A percentile compares a stretch with the other conserved stretches of the same genome.
Conservation (phyloP, 2,113 vertebrate genomes). For the Triplophysa dalaica region DNA sequence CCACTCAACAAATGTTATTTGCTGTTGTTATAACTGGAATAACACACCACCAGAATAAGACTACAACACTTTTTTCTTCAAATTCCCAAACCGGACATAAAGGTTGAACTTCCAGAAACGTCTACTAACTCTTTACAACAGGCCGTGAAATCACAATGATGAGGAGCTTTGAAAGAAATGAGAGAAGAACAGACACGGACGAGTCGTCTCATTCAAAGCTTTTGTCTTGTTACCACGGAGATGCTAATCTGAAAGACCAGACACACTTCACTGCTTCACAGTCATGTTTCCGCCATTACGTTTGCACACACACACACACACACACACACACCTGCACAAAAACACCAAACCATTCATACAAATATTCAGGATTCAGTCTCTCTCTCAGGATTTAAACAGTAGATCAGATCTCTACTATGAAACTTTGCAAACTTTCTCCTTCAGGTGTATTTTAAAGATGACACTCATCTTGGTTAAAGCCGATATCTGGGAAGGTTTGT, state of each 20-base stretch:
- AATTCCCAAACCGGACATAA: not conserved
- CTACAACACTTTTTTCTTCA: no score
- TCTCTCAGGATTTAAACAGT: no score
- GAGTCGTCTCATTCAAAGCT: not conserved
- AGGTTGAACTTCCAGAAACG: not conserved
- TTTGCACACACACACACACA: not conserved
- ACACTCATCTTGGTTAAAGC: no score
- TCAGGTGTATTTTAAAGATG: no score
- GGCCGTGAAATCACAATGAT: not conserved
- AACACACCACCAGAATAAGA: no score
- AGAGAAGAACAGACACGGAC: not conserved
- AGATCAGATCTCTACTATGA: no score
- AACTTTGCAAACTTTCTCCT: no score
- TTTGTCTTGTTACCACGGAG: conserved; percentile 8
- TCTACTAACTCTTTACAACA: not conserved
- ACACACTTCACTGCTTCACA: conserved; percentile 26
- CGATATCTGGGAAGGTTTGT: no score
- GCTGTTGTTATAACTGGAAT: no score
- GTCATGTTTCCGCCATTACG: conserved; percentile 4
- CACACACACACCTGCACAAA: not conserved
- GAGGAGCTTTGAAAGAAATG: not conserved
- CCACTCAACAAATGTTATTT: no score
- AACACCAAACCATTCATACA: not conserved
- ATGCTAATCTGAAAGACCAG: conserved; percentile 14
- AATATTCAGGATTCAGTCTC: no score